These are phyloP conservation scores for Procambarus virginalis DNA, from an alignment of 1,140 invertebrate species.

Conservation along the genomic window DNA sequence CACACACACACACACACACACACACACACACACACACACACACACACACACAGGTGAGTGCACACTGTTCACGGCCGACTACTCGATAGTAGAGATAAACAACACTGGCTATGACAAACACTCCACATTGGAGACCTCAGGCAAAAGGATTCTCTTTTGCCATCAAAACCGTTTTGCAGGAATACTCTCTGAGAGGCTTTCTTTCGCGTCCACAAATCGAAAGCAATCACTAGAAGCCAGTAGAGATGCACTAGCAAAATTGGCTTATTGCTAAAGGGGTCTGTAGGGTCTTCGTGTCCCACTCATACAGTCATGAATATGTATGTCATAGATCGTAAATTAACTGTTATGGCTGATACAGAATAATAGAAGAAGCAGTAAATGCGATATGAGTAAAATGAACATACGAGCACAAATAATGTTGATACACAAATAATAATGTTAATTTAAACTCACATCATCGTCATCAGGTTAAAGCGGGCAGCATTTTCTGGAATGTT, in stretches of 20 bases:
- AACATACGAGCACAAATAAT: no score
- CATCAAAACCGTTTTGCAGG: background rate
- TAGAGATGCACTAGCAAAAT: background rate
- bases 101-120: background rate
- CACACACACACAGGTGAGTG: background rate
- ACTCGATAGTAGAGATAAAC: background rate
- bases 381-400: no score
- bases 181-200: background rate
- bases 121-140: background rate
- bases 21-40: slow-evolving; percentile 35
- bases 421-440: no score
- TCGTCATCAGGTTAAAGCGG: no score
- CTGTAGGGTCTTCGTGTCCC: no score
- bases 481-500: no score
- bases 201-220: background rate
- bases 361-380: no score
- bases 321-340: no score
- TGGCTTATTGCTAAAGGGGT: background rate
- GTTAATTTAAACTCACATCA: no score
- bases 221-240: background rate
- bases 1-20: slow-evolving; percentile 39
- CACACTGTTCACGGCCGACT: background rate
- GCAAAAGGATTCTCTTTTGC: background rate
- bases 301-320: no score
- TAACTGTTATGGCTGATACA: no score